Percentiles rank a stretch among this genome's conserved stretches.
These are phyloP conservation scores for Anneissia japonica DNA, from an alignment of 35 echinoderm and acorn worm species.

Conservation along the genomic window DNA sequence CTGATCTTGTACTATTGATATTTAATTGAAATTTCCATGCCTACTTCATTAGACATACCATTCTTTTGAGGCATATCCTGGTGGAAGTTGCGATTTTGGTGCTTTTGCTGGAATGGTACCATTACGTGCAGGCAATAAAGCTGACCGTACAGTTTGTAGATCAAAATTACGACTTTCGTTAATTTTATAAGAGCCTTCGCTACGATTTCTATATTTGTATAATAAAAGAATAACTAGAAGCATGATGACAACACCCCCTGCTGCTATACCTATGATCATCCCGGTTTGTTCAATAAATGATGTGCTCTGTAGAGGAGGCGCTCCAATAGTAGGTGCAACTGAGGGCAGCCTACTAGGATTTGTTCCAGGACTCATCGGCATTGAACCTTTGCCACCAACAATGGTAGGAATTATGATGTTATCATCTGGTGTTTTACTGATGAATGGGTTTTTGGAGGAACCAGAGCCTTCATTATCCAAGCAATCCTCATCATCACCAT, in stretches of 20 bases:
- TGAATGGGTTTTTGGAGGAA: background rate
- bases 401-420: background rate
- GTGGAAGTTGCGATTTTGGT: constrained; percentile 79
- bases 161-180: constrained; percentile 97
- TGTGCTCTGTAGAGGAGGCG: background rate
- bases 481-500: background rate
- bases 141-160: constrained; percentile 58
- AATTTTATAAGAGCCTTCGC: constrained; percentile 96
- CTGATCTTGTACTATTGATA: background rate
- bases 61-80: constrained; percentile 93
- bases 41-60: constrained; percentile 61
- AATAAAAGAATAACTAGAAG: constrained; percentile 65
- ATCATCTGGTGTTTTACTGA: background rate
- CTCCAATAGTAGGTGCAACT: background rate
- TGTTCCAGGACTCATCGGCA: background rate
- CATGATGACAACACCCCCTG: constrained; percentile 63
- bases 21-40: background rate
- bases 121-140: constrained; percentile 67
- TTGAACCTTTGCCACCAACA: background rate
- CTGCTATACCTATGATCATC: constrained; percentile 71
- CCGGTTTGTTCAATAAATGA: constrained; percentile 68
- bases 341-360: background rate
- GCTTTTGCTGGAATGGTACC: constrained; percentile 74
- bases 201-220: constrained; percentile 93
- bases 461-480: background rate